These are phyloP conservation scores for Danionella cerebrum DNA, from an alignment of 2,113 vertebrate genomes.

Conservation along the genomic window DNA sequence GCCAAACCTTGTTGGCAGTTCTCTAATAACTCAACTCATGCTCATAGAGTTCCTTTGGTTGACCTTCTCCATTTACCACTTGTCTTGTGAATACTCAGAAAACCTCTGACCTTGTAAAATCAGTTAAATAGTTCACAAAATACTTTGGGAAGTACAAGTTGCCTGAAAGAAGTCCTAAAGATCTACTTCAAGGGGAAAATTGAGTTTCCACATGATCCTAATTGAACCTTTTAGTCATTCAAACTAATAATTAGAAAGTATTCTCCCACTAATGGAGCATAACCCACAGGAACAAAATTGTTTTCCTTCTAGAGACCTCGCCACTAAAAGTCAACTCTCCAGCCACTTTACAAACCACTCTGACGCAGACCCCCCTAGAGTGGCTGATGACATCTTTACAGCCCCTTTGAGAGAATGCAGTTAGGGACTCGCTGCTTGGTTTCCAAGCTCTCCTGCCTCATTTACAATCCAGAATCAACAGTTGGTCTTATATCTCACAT, in stretches of 20 bases:
- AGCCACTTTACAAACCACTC: neutral
- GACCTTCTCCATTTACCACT: too few relatives aligned
- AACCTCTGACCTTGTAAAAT: too few relatives aligned
- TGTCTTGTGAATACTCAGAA: too few relatives aligned
- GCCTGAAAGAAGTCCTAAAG: too few relatives aligned
- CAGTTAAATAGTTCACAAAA: too few relatives aligned
- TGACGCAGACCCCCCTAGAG: slow-evolving; percentile 9
- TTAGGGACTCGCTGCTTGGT: neutral
- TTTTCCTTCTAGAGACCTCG: neutral
- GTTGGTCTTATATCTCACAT: neutral
- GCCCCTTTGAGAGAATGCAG: neutral
- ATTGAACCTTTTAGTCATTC: neutral
- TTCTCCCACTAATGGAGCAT: slow-evolving; percentile 25
- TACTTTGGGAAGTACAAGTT: too few relatives aligned
- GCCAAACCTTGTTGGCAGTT: too few relatives aligned
- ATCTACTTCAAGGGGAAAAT: too few relatives aligned
- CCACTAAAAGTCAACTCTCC: slow-evolving; percentile 11
- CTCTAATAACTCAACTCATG: too few relatives aligned
- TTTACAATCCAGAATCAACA: neutral
- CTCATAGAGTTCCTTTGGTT: too few relatives aligned
- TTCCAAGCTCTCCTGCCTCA: neutral
- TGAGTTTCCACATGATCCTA: neutral
- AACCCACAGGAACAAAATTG: neutral
- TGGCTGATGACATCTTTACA: neutral
- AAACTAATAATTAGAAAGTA: too few relatives aligned